Base-by-base conservation (phyloP, 2,113 vertebrate genomes). In the Menidia beryllina region DNA sequence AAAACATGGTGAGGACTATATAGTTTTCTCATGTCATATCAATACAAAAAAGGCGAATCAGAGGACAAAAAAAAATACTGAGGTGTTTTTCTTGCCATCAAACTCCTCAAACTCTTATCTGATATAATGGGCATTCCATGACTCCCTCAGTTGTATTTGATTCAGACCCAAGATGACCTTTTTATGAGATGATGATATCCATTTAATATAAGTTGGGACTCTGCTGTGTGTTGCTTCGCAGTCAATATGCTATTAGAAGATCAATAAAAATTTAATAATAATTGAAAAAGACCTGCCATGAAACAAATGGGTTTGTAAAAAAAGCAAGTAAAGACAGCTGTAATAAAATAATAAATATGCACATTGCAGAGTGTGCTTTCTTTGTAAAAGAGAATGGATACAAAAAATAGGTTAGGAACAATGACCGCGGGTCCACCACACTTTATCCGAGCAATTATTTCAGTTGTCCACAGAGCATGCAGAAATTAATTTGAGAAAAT, bases 401-500 rank as follows among this genome's bases (percentile, higher is more conserved):
- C n/a, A 34, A 34, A 8, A 34, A 34, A 34, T 34, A 6, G 7
- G 25, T 2, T 0, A 6, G 23, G 17, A 5, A 50, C 20, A 34
- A 27, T 21, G 12, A 21, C 8, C 0, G n/a, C 17, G 19, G 34
- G 21, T 39, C 36, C 41, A 24, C 7, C 41, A 15, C 36, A 39
- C 15, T 13, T 13, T 15, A 38, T 23, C 7, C 5, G 17, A 24
- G 3, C 50, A 63, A 48, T n/a, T 17, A 19, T 24, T 61, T 14
- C 8, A 47, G 26, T 23, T 15, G 10, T 15, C 30, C 52, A 43
- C 9, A 57, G 34, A 21, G n/a, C 23, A 68, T 26, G n/a, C 23
- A 68, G 52, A 26, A 39, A 48, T 52, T 51, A 47, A 15, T 7
- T 27, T 57, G 49, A 30, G 23, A 52, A 65, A 77, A 77, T n/a